A percentile compares a stretch with the other conserved stretches of the same genome.
Conservation (phyloP, 1,140 invertebrate genomes). For the Mamestra configurata region DNA sequence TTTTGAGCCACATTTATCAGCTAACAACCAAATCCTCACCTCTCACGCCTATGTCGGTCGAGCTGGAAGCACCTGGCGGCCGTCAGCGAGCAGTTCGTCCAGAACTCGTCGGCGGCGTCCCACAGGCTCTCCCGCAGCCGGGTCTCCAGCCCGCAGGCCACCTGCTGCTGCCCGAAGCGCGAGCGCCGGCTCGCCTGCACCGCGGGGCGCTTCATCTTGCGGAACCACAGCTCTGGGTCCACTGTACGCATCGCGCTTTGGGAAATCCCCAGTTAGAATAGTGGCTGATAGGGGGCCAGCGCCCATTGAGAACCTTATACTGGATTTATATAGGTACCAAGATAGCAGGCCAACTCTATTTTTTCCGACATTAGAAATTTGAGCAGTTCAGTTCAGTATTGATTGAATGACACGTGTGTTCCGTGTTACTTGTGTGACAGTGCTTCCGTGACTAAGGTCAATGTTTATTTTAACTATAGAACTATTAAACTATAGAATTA, state of each 20-base stretch:
- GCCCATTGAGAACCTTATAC: too few relatives aligned
- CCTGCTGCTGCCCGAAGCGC: slow-evolving; percentile 38
- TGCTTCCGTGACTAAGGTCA: background rate
- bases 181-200: slow-evolving; percentile 33
- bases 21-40: background rate
- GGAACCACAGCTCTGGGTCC: slow-evolving; percentile 62
- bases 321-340: too few relatives aligned
- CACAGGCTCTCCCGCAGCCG: slow-evolving; percentile 61
- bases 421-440: background rate
- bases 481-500: background rate
- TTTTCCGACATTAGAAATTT: too few relatives aligned
- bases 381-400: background rate
- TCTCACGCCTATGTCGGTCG: background rate
- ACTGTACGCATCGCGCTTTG: slow-evolving; percentile 62
- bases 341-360: too few relatives aligned
- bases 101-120: slow-evolving; percentile 61
- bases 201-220: slow-evolving; percentile 21
- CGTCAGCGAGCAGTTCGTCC: slow-evolving; percentile 52
- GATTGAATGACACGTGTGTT: background rate
- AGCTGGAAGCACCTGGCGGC: slow-evolving; percentile 40
- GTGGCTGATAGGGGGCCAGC: background rate
- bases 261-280: background rate
- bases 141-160: slow-evolving; percentile 52
- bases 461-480: background rate
- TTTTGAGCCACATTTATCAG: too few relatives aligned